Percentiles rank a stretch among this genome's conserved stretches.
Evolutionary conservation across 1,140 invertebrate genomes (phyloP).

Genomic region (Drosophila guanche): DNA sequence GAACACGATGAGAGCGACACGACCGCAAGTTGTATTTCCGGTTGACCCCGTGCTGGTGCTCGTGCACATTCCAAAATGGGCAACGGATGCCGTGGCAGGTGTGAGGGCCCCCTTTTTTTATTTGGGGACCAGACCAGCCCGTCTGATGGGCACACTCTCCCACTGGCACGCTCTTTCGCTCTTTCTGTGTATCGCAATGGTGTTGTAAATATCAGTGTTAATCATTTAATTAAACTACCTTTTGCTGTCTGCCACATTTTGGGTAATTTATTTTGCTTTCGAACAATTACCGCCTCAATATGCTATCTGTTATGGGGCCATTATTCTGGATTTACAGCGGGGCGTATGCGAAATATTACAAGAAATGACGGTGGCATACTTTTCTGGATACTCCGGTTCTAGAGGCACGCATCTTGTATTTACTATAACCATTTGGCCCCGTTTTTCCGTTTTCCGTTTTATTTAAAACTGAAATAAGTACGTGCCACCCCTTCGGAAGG

Average conservation of each 20-base stretch:
- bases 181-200: not conserved
- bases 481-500: conserved; percentile 8
- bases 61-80: conserved; percentile 44
- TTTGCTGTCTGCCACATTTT: conserved; percentile 29
- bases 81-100: conserved; percentile 30
- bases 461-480: conserved; percentile 43
- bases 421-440: conserved; percentile 10
- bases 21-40: conserved; percentile 62
- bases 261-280: conserved; percentile 44
- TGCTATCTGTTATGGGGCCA: conserved; percentile 52
- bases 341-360: conserved; percentile 26
- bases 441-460: conserved; percentile 15
- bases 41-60: conserved; percentile 55
- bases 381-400: conserved; percentile 5
- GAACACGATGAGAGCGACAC: conserved; percentile 39
- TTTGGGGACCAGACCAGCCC: not conserved
- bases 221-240: conserved; percentile 79
- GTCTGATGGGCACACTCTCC: not conserved
- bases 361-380: conserved; percentile 24
- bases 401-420: conserved; percentile 8
- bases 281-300: conserved; percentile 49
- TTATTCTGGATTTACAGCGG: conserved; percentile 25
- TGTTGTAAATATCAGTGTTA: conserved; percentile 76
- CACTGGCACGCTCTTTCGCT: too few species aligned
- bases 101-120: conserved; percentile 22